Evolutionary conservation across 2,888 invertebrate genomes (phyloP).

Genomic region (Melanotus villosus): DNA sequence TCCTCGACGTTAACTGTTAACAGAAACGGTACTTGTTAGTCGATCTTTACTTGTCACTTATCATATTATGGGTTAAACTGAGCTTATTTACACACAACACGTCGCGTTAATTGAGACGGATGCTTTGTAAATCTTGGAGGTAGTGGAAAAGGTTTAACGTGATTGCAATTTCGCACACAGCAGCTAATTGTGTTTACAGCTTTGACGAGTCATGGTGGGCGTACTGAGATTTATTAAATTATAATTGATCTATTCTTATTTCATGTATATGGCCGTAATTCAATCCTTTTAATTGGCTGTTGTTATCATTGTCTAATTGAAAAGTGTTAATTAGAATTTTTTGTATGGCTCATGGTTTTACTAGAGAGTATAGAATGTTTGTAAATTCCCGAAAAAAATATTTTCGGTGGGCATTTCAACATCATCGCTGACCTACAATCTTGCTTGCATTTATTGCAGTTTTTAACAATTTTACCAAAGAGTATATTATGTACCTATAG

Average conservation of each 20-base stretch:
- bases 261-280: background rate
- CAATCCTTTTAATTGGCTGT: background rate
- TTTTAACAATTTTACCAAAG: too few species aligned
- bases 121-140: background rate
- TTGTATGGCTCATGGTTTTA: too few species aligned
- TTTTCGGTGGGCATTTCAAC: too few species aligned
- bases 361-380: too few species aligned
- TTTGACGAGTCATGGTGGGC: background rate
- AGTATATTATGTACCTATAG: too few species aligned
- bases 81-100: background rate
- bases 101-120: constrained; percentile 2
- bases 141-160: background rate
- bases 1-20: too few species aligned
- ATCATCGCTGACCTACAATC: too few species aligned
- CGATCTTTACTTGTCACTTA: background rate
- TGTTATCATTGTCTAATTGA: too few species aligned
- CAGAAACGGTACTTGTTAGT: background rate
- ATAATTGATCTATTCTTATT: background rate
- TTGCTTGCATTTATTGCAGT: too few species aligned
- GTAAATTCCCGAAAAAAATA: too few species aligned
- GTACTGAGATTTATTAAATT: background rate
- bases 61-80: background rate
- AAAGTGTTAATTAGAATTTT: too few species aligned
- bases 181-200: background rate
- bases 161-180: background rate